Evolutionary conservation across 2,888 invertebrate genomes (phyloP).

Genomic region (Parthenolecanium corni): DNA sequence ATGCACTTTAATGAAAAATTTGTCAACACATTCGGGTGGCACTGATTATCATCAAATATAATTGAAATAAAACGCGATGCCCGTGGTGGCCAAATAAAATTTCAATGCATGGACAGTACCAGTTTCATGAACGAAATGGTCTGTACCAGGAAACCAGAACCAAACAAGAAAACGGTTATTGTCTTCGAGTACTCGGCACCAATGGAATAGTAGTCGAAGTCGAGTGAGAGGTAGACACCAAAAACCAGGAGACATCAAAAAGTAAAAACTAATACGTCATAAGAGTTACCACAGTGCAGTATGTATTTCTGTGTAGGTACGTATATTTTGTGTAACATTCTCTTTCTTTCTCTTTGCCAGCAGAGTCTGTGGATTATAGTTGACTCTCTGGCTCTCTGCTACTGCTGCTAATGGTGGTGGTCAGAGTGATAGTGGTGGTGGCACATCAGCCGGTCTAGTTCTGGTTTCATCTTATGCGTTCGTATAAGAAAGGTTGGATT

Average conservation of each 20-base stretch:
- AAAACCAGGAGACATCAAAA: slow-evolving; percentile 20
- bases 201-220: background rate
- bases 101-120: background rate
- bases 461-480: too few species aligned
- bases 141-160: background rate
- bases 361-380: too few species aligned
- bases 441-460: too few species aligned
- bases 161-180: slow-evolving; percentile 9
- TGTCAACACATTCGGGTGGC: background rate
- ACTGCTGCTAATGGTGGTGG: too few species aligned
- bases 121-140: background rate
- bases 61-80: background rate
- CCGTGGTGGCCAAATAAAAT: background rate
- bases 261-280: slow-evolving; percentile 13
- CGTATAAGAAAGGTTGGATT: too few species aligned
- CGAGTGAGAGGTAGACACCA: slow-evolving; percentile 18
- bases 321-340: too few species aligned
- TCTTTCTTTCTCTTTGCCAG: too few species aligned
- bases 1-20: background rate
- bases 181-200: slow-evolving; percentile 5
- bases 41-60: background rate
- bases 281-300: background rate
- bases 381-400: too few species aligned
- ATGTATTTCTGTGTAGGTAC: too few species aligned
- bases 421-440: too few species aligned